Evolutionary conservation across 2,888 invertebrate species (phyloP).

Genomic region (Amphipyra tragopoginis): DNA sequence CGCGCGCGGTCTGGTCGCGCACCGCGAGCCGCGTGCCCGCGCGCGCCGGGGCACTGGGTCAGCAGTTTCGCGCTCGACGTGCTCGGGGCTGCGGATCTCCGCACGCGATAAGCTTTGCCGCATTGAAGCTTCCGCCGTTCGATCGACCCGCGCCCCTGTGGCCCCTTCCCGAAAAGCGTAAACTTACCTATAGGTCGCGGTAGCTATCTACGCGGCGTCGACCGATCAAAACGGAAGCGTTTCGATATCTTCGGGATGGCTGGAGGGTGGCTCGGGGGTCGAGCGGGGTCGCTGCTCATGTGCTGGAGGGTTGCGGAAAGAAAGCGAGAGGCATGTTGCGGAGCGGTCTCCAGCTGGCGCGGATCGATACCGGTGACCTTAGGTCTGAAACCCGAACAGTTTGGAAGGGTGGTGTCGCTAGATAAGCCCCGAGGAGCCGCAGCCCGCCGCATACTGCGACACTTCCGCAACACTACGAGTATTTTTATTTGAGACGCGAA

Average conservation of each 20-base stretch:
- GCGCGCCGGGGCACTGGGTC: constrained; percentile 46
- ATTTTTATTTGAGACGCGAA: not conserved
- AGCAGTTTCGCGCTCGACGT: constrained; percentile 65
- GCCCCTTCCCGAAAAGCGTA: constrained; percentile 70
- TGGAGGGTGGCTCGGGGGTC: constrained; percentile 36
- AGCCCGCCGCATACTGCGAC: constrained; percentile 42
- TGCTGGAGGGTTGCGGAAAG: constrained; percentile 52
- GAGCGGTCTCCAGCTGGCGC: constrained; percentile 79
- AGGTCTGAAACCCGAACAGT: constrained; percentile 71
- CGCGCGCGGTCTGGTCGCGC: constrained; percentile 52
- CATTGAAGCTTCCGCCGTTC: constrained; percentile 80
- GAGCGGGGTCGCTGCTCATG: constrained; percentile 23
- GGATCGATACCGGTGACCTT: constrained; percentile 86
- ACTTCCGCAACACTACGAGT: constrained; percentile 42
- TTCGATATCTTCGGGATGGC: constrained; percentile 22
- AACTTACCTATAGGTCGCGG: constrained; percentile 61
- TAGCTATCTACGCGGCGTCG: constrained; percentile 34
- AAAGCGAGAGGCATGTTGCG: constrained; percentile 64
- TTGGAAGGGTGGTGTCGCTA: constrained; percentile 61
- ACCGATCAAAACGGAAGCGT: constrained; percentile 35
- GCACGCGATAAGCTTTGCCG: constrained; percentile 77
- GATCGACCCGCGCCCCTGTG: constrained; percentile 78
- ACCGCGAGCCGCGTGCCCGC: constrained; percentile 53
- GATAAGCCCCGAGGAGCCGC: constrained; percentile 48
- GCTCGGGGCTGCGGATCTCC: constrained; percentile 62